Base-by-base conservation (phyloP, 2,113 vertebrate species). In the Emydocephalus ijimae region DNA sequence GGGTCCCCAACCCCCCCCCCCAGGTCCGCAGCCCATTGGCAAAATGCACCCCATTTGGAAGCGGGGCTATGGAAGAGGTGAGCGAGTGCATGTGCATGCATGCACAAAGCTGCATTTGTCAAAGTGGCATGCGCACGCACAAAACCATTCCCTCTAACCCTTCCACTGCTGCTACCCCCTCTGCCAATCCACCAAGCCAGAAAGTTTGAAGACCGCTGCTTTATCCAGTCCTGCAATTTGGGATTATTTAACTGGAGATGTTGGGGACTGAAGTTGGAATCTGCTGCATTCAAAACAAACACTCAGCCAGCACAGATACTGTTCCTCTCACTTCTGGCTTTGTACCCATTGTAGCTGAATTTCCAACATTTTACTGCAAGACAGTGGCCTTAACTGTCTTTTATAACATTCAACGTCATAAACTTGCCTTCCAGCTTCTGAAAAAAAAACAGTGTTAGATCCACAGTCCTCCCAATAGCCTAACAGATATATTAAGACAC, bases 401-500 rank as follows among this genome's bases (percentile, higher is more conserved):
- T 0, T 1, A 39, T 85, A 21, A 81, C 9, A 18, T 23, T 18
- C 20, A 5, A 20, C 1, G 43, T 15, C 15, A 20, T 91, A 39
- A 0, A 0, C 3, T 34, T 0, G 45, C 29, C 0, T 26, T 92
- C 61, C 81, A 89, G 89, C 85, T 92, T 3, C 93, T 87, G 95
- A 95, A 95, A 95, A 48, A 48, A 93, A 93, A 93, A 93, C 92
- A 96, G 95, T 95, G n/a, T 97, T 95, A 96, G 92, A 95, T 96
- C 96, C 95, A 91, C 92, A 92, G 93, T n/a, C 96, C 0, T 93
- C 93, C 95, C 55, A 94, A 95, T 95, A 93, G 96, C 96, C 96
- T 96, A 90, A 90, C 52, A 95, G 96, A 97, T 97, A 96, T 96
- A 98, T 98, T 97, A 98, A 96, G 97, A 97, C 97, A 96, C 96